Conservation (phyloP, 1,140 invertebrate species). For the Frieseomelitta varia region DNA sequence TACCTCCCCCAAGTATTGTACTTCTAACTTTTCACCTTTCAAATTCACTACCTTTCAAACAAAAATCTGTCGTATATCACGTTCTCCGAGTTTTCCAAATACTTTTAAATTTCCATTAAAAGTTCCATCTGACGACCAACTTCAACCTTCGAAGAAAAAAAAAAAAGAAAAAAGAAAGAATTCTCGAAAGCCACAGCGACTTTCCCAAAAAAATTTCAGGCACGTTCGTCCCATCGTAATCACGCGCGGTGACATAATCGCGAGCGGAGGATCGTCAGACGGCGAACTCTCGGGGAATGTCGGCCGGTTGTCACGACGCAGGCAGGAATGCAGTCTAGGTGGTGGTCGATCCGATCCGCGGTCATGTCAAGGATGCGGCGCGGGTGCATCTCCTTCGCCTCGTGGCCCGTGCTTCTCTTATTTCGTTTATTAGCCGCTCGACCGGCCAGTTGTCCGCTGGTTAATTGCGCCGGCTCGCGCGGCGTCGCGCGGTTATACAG, state of each 20-base stretch:
- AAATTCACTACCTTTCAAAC: too few relatives aligned
- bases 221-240: neutral
- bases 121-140: neutral
- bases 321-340: slow-evolving; percentile 56
- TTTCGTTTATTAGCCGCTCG: slow-evolving; percentile 70
- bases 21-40: too few relatives aligned
- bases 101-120: too few relatives aligned
- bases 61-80: neutral
- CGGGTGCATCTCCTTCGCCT: slow-evolving; percentile 36
- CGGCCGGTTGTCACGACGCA: slow-evolving; percentile 6
- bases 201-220: neutral
- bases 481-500: slow-evolving; percentile 67
- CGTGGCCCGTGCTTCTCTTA: slow-evolving; percentile 34
- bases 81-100: too few relatives aligned
- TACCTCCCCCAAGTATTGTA: too few relatives aligned
- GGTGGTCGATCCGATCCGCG: slow-evolving; percentile 54
- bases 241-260: neutral
- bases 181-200: neutral
- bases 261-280: neutral
- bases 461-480: slow-evolving; percentile 73
- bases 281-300: neutral
- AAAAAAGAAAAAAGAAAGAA: too few relatives aligned
- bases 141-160: neutral
- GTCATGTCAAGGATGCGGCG: slow-evolving; percentile 59
- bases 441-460: slow-evolving; percentile 71